These are phyloP conservation scores for Dysdera silvatica DNA, from an alignment of 1,140 invertebrate species.

Conservation along the genomic window DNA sequence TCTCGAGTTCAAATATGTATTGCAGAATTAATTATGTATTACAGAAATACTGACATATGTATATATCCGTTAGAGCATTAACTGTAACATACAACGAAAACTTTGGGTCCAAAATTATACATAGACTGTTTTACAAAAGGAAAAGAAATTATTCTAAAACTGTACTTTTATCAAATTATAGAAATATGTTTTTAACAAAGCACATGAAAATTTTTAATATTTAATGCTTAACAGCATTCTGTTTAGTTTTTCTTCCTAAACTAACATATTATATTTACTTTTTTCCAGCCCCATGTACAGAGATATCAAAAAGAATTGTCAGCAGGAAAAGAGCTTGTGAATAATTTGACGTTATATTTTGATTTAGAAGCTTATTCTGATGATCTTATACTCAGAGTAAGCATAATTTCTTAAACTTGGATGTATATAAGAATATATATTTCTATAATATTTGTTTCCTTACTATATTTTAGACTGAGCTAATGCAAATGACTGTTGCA, in stretches of 20 bases:
- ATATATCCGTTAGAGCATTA: no score
- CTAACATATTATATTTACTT: neutral
- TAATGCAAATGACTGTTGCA: no score
- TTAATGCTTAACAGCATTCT: neutral
- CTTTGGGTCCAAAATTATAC: no score
- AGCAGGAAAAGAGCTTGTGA: conserved; percentile 25
- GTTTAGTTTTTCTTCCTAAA: neutral
- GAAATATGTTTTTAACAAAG: neutral
- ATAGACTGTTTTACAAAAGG: no score
- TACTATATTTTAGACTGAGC: no score
- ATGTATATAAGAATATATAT: no score
- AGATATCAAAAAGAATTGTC: conserved; percentile 19
- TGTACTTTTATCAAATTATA: neutral
- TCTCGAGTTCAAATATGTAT: no score
- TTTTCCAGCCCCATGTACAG: conserved; percentile 12
- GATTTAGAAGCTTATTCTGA: conserved; percentile 34
- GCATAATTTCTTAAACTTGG: neutral
- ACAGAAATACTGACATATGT: no score
- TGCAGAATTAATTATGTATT: no score
- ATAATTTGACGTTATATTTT: conserved; percentile 32
- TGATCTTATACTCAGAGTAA: conserved; percentile 26
- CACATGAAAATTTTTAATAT: neutral
- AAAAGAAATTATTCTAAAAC: no score
- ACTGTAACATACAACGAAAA: no score
- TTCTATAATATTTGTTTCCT: no score